Evolutionary conservation across 2,888 invertebrate genomes (phyloP), one percentile per base, ranked within the genome.

Genomic region (Panorpa germanica): DNA sequence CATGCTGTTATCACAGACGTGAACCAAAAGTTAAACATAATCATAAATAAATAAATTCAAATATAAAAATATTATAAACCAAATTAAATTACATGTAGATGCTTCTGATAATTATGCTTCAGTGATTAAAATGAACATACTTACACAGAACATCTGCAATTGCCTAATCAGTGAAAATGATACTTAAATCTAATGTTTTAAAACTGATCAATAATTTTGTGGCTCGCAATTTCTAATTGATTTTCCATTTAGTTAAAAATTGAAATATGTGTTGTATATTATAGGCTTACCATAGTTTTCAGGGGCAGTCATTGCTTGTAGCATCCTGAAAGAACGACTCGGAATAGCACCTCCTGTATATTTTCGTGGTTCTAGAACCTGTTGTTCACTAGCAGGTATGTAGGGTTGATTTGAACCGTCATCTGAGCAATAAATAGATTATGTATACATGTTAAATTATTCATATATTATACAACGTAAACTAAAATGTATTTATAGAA

Each of bases 281-380:
- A 8, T 10, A 17, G 16, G 59, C 65, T 64, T 56, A 70, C 70
- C 70, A 50, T 63, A 59, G 46, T 59, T 61, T 45, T 71, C 70
- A 33, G 69, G 69, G 36, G 67, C 66, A 38, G 76, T 77, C 76
- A 78, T 76, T 29, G 74, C 73, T 53, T 82, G 80, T 32, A 82
- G 55, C 46, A 76, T 70, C 52, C 69, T 71, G 54, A 82, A 82
- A 22, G 78, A 75, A 49, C 75, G 65, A 38, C 78, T 78, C 31
- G 82, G 82, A 50, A 82, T 82, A 39, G 73, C 68, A 45, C 74
- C 70, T 32, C 81, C 81, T 44, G 65, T 73, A 45, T 76, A 76
- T 46, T 70, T 73, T 47, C 67, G 70, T 26, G 74, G 73, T 46
- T 74, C 74, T 36, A 57, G 64, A 31, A 61, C 70, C 43, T 70